Evolutionary conservation across 2,888 invertebrate species (phyloP), one percentile per base, ranked within the genome.

Genomic region (Trichogramma evanescens): DNA sequence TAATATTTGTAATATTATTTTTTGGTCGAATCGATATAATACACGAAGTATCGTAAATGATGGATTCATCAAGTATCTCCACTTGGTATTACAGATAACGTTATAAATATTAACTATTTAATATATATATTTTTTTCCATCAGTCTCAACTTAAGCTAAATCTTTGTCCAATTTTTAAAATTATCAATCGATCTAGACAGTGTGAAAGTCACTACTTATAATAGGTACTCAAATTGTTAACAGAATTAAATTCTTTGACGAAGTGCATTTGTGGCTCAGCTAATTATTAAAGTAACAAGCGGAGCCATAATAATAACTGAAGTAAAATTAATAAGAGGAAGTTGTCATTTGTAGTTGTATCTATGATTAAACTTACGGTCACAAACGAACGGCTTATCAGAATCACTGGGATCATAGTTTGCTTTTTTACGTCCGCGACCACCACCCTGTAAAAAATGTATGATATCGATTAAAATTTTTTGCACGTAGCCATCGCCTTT

Each of bases 351-450:
- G 72, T 75, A 76, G 71, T 77, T 75, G 71, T 76, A 76, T 76
- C 75, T 76, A 68, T 77, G 76, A 70, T 77, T 77, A 71, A 82
- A 89, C 90, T 89, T 87, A 93, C 92, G 88, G 86, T 92, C 93
- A 83, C 93, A 93, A 76, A 89, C 88, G 82, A 88, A 93, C 45
- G 93, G 93, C 78, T 93, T 93, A 77, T 93, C 93, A 53, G 87
- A 84, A 78, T 93, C 93, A 7, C 86, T 83, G 41, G 84, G 84
- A 74, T 86, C 86, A 76, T 85, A 86, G 60, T 78, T 78, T 60
- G 79, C 77, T 71, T 82, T 82, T 71, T 82, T 82, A 51, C 82
- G 75, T 64, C 82, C 82, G 56, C 82, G 75, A 63, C 79, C 79
- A 59, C 76, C 77, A 59, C 82, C 82, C 71, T 80, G 65, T 50